Base-by-base conservation (phyloP, 2,113 vertebrate species). In the Siniperca knerii region DNA sequence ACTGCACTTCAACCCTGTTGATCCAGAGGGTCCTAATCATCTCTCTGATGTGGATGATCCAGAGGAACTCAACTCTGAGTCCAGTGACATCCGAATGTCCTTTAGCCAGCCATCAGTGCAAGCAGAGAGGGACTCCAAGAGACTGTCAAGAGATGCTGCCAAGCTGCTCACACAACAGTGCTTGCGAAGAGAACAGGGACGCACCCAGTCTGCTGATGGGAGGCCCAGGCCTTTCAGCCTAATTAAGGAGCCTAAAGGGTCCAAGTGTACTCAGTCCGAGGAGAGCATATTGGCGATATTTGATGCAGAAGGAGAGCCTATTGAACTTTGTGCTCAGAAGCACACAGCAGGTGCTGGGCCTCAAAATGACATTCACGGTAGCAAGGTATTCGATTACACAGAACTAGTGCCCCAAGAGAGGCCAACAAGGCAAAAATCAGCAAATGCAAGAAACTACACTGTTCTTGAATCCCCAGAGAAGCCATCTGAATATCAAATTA, bases 271-370 rank as follows among this genome's bases (percentile, higher is more conserved):
- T 60, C 96, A 96, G 89, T 97, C 97, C 15, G 96, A 97, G 85
- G 97, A 97, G 91, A 96, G 96, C 60, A 83, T 97, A 25, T 92
- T 93, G 0, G 91, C 96, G 25, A 93, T 97, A 91, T 97, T 97
- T 64, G 96, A 98, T 82, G 96, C 96, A 81, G 96, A 97, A 40
- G 96, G 96, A 8, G 95, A 97, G 60, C 96, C 97, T 10, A 95
- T 97, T 89, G 95, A 97, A 88, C 95, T 97, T 75, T 95, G 95
- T 84, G 94, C 96, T 77, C 96, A 96, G 87, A 96, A 95, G 88
- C 93, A 94, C 55, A 90, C 92, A 61, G 76, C 91, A 80, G 89
- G 93, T 86, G 89, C 95, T 55, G 92, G 94, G 70, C 90, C 93
- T 86, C 93, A 54, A 90, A 94, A 95, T 83, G 94, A 96, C 62